These are phyloP conservation scores for Muscicapa striata DNA, from an alignment of 2,797 vertebrate genomes.

Conservation along the genomic window DNA sequence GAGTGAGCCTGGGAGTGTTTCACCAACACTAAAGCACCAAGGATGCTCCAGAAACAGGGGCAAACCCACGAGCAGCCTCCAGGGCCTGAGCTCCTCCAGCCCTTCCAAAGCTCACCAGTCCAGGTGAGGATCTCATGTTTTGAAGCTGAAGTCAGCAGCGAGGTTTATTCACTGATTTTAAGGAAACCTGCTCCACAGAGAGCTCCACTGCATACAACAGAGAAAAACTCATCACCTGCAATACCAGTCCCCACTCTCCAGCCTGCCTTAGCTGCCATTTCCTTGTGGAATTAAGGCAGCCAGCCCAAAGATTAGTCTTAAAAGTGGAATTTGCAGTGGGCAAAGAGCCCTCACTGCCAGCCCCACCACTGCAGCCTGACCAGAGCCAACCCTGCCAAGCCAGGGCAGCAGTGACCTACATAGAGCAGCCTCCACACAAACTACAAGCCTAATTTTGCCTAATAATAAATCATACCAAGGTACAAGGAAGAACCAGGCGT, in stretches of 20 bases:
- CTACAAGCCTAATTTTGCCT: slow-evolving; percentile 18
- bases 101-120: not conserved
- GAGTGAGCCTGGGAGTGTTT: not conserved
- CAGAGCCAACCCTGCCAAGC: not conserved
- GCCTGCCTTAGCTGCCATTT: not conserved
- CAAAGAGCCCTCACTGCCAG: not conserved
- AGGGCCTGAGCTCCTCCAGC: not conserved
- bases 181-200: not conserved
- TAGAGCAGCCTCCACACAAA: not conserved
- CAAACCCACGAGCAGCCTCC: not conserved
- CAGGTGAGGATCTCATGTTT: not conserved
- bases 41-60: not conserved
- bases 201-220: rapidly evolving
- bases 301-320: slow-evolving; percentile 28
- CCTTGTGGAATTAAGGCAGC: not conserved
- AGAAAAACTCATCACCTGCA: not conserved
- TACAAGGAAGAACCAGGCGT: not conserved
- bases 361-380: not conserved
- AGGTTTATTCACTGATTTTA: not conserved
- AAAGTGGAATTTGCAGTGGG: slow-evolving; percentile 45
- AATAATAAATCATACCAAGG: not conserved
- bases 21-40: rapidly evolving
- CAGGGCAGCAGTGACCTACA: slow-evolving; percentile 26
- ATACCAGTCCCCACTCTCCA: not conserved
- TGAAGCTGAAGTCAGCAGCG: not conserved